A percentile compares a stretch with the other conserved stretches of the same genome.
These are phyloP conservation scores for Caenorhabditis sinica DNA, from an alignment of 2,888 invertebrate species.

Conservation along the genomic window DNA sequence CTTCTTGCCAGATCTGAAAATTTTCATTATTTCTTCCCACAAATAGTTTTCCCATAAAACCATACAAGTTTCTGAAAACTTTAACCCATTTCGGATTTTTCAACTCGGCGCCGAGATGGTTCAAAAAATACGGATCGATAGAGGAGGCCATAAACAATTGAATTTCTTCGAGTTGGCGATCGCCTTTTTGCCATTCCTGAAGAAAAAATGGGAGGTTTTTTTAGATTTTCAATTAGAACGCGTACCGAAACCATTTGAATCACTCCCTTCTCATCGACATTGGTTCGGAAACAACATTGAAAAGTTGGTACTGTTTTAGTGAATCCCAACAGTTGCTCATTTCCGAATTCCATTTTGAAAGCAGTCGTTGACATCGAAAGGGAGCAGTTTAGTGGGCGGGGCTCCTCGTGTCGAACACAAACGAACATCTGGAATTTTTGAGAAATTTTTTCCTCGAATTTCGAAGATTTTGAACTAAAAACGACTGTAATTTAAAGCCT, in stretches of 20 bases:
- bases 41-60: neutral
- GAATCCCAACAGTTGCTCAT: slow-evolving; percentile 38
- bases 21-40: neutral
- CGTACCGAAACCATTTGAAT: slow-evolving; percentile 23
- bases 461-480: neutral
- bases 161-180: slow-evolving; percentile 42
- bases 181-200: slow-evolving; percentile 53
- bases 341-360: slow-evolving; percentile 49
- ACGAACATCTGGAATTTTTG: slow-evolving; percentile 21
- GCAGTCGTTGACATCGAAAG: slow-evolving; percentile 34
- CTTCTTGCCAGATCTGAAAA: neutral
- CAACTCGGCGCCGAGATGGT: slow-evolving; percentile 16
- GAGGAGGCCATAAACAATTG: slow-evolving; percentile 41
- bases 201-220: neutral
- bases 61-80: slow-evolving; percentile 20
- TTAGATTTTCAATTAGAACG: no score
- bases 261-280: slow-evolving; percentile 38
- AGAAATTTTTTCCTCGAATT: neutral
- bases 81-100: slow-evolving; percentile 37
- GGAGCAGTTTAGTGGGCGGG: slow-evolving; percentile 11
- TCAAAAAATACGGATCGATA: slow-evolving; percentile 15
- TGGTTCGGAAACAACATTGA: slow-evolving; percentile 45
- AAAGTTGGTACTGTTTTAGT: slow-evolving; percentile 19
- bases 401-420: slow-evolving; percentile 39
- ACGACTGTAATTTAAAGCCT: no score